phyloP scores from a whole-genome alignment of 2,113 vertebrate genomes.

The Empidonax traillii region DNA sequence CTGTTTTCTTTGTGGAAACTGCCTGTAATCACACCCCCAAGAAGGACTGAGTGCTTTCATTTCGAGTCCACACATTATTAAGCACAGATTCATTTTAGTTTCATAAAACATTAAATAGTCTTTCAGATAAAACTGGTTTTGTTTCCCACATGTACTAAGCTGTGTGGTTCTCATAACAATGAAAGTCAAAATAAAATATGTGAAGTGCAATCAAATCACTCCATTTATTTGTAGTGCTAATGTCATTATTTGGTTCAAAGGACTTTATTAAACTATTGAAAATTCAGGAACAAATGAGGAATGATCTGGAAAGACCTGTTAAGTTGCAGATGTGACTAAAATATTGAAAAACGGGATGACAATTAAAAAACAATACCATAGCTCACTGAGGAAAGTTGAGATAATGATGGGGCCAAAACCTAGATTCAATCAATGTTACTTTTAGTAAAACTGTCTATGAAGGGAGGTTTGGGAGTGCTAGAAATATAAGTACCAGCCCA shows the following conservation, averaged over 20 bases:
- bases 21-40: background rate
- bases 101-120: constrained; percentile 24
- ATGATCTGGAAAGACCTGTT: background rate
- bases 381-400: background rate
- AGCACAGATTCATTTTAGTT: constrained; percentile 4
- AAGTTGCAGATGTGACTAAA: background rate
- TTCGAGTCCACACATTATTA: background rate
- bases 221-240: background rate
- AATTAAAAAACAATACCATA: background rate
- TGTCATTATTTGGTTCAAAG: background rate
- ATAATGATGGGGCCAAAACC: background rate
- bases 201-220: constrained; percentile 14
- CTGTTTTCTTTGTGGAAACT: background rate
- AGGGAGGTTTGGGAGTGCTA: background rate
- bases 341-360: background rate
- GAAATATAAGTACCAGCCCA: background rate
- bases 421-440: background rate
- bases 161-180: constrained; percentile 16
- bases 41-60: background rate
- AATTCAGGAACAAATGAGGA: background rate
- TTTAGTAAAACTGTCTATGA: background rate
- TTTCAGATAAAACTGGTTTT: constrained; percentile 29
- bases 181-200: constrained; percentile 22
- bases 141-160: background rate
- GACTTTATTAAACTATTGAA: constrained; percentile 11